Evolutionary conservation across 2,113 vertebrate species (phyloP).

Genomic region (Zosterops japonicus): DNA sequence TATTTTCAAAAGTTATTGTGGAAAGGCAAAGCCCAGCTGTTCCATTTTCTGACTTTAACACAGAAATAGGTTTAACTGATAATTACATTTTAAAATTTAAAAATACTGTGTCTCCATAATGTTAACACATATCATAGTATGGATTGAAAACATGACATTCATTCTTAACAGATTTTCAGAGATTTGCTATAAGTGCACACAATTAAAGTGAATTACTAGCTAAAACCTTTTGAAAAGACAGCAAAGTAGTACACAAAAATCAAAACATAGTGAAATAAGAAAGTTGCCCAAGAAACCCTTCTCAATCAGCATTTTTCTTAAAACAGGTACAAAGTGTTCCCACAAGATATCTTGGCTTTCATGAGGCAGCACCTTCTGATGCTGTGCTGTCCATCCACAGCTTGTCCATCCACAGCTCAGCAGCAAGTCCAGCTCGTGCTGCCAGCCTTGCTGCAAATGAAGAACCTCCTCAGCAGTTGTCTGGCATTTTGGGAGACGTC

Average conservation of each 20-base stretch:
- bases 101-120: background rate
- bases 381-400: background rate
- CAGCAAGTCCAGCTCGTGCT: accelerated
- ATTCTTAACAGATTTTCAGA: background rate
- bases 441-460: background rate
- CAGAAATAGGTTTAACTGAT: background rate
- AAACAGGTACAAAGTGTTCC: background rate
- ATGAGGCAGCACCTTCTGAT: background rate
- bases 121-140: background rate
- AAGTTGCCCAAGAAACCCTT: background rate
- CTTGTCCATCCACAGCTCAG: background rate
- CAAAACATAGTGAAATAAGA: background rate
- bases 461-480: background rate
- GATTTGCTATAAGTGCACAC: background rate
- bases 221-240: background rate
- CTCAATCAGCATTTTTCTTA: accelerated
- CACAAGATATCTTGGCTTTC: background rate
- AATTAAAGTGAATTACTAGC: background rate
- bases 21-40: background rate
- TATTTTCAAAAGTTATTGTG: background rate
- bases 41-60: background rate
- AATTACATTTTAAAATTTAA: background rate
- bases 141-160: background rate
- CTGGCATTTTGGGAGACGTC: background rate
- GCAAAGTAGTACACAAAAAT: background rate